Conservation (phyloP, 2,797 vertebrate species). For the Poliocrania exsul region DNA sequence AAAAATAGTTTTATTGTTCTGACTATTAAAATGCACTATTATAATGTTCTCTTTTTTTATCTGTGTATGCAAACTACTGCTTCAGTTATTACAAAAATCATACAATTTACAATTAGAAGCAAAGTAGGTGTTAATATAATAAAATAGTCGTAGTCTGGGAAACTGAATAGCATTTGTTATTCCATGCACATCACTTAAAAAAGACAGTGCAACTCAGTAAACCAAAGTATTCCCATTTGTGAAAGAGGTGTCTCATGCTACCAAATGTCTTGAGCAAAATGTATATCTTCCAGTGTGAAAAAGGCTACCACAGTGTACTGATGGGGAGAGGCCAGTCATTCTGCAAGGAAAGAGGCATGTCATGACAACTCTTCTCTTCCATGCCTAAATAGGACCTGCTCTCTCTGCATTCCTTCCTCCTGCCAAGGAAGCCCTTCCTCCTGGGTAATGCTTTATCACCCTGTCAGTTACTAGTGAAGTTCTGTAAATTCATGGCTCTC, state of each 20-base stretch:
- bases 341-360: neutral
- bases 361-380: neutral
- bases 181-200: neutral
- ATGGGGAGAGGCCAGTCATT: neutral
- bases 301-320: neutral
- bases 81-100: neutral
- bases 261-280: neutral
- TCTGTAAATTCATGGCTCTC: neutral
- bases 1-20: neutral
- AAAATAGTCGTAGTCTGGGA: neutral
- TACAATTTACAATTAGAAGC: neutral
- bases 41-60: neutral
- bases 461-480: rapidly evolving
- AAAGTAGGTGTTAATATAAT: neutral
- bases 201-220: neutral
- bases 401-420: neutral
- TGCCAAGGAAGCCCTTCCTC: neutral
- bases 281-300: rapidly evolving
- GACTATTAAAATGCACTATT: neutral
- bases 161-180: neutral
- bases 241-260: neutral
- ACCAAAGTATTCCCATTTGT: neutral
- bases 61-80: neutral
- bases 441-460: neutral
- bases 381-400: neutral